Conservation (phyloP, 2,888 invertebrate species). For the Nymphalis urticae region DNA sequence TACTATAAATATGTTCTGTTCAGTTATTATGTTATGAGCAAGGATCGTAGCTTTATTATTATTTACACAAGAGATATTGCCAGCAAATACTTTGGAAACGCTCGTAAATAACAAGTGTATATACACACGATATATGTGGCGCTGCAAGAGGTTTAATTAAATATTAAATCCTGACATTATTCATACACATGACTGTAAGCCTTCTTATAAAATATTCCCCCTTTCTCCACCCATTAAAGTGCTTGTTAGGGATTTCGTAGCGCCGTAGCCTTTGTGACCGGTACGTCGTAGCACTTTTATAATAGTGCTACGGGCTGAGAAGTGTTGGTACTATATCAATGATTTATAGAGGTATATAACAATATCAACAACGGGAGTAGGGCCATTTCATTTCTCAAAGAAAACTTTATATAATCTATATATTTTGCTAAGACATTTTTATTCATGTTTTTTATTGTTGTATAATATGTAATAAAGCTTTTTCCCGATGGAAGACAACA, state of each 20-base stretch:
- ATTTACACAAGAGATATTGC: too few species aligned
- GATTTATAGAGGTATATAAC: not conserved
- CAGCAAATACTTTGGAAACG: too few species aligned
- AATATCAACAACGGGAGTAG: not conserved
- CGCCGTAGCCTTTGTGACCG: constrained; percentile 15
- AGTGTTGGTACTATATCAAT: not conserved
- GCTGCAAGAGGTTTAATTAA: constrained; percentile 20
- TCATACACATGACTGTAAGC: constrained; percentile 16
- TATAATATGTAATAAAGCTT: too few species aligned
- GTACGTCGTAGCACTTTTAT: constrained; percentile 1
- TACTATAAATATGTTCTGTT: too few species aligned
- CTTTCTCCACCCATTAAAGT: constrained; percentile 5
- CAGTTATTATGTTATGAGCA: too few species aligned
- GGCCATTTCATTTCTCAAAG: too few species aligned
- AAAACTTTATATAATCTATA: too few species aligned
- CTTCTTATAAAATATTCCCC: constrained; percentile 20
- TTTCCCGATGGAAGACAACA: too few species aligned
- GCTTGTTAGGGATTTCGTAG: constrained; percentile 16
- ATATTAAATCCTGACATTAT: constrained; percentile 20
- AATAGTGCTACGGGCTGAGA: not conserved
- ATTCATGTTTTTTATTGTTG: too few species aligned
- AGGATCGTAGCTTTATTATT: too few species aligned
- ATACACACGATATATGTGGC: not conserved
- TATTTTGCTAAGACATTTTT: too few species aligned
- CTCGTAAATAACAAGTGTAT: too few species aligned